These are phyloP conservation scores for Hydriomena furcata DNA, from an alignment of 2,888 invertebrate species.

Conservation along the genomic window DNA sequence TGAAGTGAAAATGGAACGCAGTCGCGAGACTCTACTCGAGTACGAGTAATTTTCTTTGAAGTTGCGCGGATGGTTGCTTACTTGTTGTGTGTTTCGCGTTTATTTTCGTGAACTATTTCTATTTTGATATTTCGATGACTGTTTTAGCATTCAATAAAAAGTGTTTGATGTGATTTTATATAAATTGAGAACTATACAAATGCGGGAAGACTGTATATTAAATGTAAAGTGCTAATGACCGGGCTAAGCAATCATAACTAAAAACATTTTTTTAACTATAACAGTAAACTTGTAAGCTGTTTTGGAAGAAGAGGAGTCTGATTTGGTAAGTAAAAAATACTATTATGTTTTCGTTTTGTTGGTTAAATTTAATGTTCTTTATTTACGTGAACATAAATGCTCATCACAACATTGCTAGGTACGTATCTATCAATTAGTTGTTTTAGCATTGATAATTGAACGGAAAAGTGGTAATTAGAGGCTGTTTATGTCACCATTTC, in stretches of 20 bases:
- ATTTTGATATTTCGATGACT: conserved; percentile 32
- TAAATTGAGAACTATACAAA: conserved; percentile 5
- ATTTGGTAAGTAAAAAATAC: conserved; percentile 29
- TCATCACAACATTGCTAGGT: conserved; percentile 27
- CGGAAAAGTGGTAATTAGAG: conserved; percentile 23
- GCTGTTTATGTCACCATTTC: conserved; percentile 19
- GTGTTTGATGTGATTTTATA: conserved; percentile 22
- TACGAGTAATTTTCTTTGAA: conserved; percentile 57
- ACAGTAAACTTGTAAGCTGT: conserved; percentile 16
- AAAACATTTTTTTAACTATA: conserved; percentile 33
- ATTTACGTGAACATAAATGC: conserved; percentile 12
- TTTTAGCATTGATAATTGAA: conserved; percentile 22
- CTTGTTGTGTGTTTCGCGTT: conserved; percentile 55
- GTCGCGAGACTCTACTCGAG: conserved; percentile 12
- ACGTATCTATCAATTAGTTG: conserved; percentile 24
- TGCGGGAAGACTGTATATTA: conserved; percentile 12
- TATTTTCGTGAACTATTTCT: conserved; percentile 47
- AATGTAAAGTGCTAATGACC: conserved; percentile 20
- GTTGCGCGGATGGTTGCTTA: conserved; percentile 61
- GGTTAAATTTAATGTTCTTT: background rate
- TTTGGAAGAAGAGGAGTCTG: conserved; percentile 19
- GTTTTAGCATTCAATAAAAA: conserved; percentile 25
- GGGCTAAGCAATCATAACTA: conserved; percentile 24
- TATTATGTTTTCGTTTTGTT: conserved; percentile 21
- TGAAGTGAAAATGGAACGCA: conserved; percentile 30